phyloP scores from a whole-genome alignment of 2,797 vertebrate genomes.

The Alectoris magna region DNA sequence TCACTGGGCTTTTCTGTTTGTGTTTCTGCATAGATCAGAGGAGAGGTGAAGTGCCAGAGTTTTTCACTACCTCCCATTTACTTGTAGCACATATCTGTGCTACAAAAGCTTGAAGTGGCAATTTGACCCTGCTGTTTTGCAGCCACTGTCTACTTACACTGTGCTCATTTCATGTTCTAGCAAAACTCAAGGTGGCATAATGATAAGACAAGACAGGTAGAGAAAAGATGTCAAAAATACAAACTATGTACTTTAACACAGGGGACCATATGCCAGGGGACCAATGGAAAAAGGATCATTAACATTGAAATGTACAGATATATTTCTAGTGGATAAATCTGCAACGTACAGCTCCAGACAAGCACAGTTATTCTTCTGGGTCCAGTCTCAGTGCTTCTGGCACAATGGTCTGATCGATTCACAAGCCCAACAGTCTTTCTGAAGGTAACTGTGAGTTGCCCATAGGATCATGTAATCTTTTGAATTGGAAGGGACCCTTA shows the following conservation, averaged over 20 bases:
- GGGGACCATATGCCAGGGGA: background rate
- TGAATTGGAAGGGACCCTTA: too few relatives aligned
- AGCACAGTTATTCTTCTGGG: background rate
- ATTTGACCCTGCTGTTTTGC: background rate
- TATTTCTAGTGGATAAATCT: background rate
- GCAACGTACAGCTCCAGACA: background rate
- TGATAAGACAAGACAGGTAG: background rate
- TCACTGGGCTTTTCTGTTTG: background rate
- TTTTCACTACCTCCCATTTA: background rate
- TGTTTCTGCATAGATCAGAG: background rate
- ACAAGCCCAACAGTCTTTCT: background rate
- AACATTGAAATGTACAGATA: background rate
- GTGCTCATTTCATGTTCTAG: background rate
- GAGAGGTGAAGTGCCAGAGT: background rate
- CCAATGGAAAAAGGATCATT: background rate
- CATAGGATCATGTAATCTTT: too few relatives aligned
- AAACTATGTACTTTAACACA: background rate
- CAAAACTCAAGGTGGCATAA: background rate
- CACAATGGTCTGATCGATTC: background rate
- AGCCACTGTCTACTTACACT: background rate
- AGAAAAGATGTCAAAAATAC: background rate
- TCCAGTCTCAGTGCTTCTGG: background rate
- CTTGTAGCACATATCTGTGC: background rate
- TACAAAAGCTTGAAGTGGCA: background rate
- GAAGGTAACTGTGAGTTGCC: fast-evolving